phyloP scores from a whole-genome alignment of 2,888 invertebrate genomes.

The Microctonus brassicae region DNA sequence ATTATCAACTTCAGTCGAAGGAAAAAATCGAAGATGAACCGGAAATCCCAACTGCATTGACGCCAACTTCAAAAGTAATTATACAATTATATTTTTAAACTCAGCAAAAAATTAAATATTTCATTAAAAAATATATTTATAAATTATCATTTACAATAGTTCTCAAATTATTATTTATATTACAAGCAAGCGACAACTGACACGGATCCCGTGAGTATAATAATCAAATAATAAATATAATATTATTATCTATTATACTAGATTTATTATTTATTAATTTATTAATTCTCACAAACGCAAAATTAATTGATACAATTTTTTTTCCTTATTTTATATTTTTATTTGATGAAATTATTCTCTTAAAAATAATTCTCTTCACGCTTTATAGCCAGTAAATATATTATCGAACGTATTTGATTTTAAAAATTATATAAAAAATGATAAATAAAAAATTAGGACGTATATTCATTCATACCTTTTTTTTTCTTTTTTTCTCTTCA shows the following conservation, averaged over 20 bases:
- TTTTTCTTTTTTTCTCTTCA: background rate
- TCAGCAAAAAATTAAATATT: background rate
- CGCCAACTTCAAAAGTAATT: slow-evolving; percentile 62
- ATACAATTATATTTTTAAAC: slow-evolving; percentile 16
- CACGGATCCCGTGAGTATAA: slow-evolving; percentile 60
- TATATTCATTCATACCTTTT: background rate
- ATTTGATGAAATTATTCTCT: too few relatives aligned
- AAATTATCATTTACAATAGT: background rate
- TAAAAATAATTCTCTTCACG: too few relatives aligned
- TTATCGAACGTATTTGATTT: too few relatives aligned
- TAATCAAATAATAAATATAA: background rate
- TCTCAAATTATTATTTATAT: slow-evolving; percentile 27
- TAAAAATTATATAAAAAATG: too few relatives aligned
- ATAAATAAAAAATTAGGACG: too few relatives aligned
- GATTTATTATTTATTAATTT: background rate
- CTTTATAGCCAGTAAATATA: too few relatives aligned
- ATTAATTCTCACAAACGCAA: too few relatives aligned
- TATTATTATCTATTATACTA: background rate
- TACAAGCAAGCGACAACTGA: slow-evolving; percentile 53
- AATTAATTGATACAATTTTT: too few relatives aligned
- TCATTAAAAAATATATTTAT: too few relatives aligned
- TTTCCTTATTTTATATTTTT: too few relatives aligned
- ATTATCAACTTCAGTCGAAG: slow-evolving; percentile 53
- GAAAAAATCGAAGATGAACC: slow-evolving; percentile 61
- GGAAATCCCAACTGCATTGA: slow-evolving; percentile 59